Evolutionary conservation across 2,888 invertebrate species (phyloP).

Genomic region (Orgyia antiqua): DNA sequence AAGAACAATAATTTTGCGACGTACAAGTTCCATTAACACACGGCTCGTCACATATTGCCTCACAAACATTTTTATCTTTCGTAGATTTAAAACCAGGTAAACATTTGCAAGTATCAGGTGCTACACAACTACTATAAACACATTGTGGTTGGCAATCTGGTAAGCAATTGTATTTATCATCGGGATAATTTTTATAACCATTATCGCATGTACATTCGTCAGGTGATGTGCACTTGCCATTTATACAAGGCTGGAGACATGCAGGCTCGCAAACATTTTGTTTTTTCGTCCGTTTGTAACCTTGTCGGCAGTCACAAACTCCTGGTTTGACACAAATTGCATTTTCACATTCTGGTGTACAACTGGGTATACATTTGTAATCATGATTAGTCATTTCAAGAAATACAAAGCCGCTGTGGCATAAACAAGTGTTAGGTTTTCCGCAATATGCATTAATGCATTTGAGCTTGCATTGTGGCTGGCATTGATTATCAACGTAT

Average conservation of each 20-base stretch:
- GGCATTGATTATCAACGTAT: not conserved
- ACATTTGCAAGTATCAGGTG: conserved; percentile 1
- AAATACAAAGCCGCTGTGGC: conserved; percentile 31
- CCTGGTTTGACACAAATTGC: not conserved
- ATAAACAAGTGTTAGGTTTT: conserved; percentile 19
- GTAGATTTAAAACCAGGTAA: not conserved
- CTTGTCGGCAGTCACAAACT: not conserved
- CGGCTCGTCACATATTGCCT: conserved; percentile 1
- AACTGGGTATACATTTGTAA: not conserved
- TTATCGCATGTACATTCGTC: conserved; percentile 49
- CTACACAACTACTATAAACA: conserved; percentile 1
- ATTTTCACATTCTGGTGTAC: not conserved
- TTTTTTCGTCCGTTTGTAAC: not conserved
- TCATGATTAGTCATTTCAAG: not conserved
- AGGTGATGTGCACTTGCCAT: conserved; percentile 43
- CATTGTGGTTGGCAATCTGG: conserved; percentile 5
- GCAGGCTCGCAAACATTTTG: conserved; percentile 19
- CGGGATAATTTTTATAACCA: conserved; percentile 35
- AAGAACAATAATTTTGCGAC: not conserved
- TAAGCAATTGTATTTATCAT: conserved; percentile 3
- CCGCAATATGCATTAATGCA: conserved; percentile 29
- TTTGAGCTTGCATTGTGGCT: conserved; percentile 29
- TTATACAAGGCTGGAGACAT: conserved; percentile 21
- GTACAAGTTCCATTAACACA: conserved; percentile 5
- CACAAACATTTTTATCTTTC: not conserved